Evolutionary conservation across 2,113 vertebrate genomes (phyloP).

Genomic region (Oncorhynchus masou): DNA sequence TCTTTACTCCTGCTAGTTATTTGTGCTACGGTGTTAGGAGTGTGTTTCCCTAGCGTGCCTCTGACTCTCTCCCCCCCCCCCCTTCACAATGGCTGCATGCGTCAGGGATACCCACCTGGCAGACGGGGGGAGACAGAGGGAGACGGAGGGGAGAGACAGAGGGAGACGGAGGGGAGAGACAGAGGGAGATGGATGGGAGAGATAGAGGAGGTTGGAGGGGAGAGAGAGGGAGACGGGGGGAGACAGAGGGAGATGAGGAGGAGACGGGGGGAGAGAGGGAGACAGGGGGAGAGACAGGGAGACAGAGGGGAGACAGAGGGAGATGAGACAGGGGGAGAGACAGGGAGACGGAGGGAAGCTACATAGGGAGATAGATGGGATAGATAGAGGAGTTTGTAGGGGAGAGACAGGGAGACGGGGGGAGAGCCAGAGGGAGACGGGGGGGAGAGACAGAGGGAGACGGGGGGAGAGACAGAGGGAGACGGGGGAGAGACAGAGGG

Average conservation of each 20-base stretch:
- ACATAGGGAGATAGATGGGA: neutral
- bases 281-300: no score
- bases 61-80: conserved; percentile 5
- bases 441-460: conserved; percentile 37
- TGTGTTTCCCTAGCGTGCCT: conserved; percentile 21
- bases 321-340: conserved; percentile 16
- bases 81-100: conserved; percentile 34
- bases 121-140: neutral
- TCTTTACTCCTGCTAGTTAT: neutral
- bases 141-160: no score
- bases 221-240: neutral
- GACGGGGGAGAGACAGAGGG: no score
- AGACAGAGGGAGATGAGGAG: neutral
- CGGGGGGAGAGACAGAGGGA: conserved; percentile 10
- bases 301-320: neutral
- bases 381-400: conserved; percentile 3
- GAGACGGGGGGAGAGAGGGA: conserved; percentile 15
- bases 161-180: neutral
- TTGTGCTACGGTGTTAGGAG: conserved; percentile 11
- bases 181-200: no score
- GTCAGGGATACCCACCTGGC: conserved; percentile 36
- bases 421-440: conserved; percentile 6
- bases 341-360: conserved; percentile 28
- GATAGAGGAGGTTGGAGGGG: no score
- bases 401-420: conserved; percentile 22